Base-by-base conservation (phyloP, 2,797 vertebrate genomes). In the Spea hammondii region DNA sequence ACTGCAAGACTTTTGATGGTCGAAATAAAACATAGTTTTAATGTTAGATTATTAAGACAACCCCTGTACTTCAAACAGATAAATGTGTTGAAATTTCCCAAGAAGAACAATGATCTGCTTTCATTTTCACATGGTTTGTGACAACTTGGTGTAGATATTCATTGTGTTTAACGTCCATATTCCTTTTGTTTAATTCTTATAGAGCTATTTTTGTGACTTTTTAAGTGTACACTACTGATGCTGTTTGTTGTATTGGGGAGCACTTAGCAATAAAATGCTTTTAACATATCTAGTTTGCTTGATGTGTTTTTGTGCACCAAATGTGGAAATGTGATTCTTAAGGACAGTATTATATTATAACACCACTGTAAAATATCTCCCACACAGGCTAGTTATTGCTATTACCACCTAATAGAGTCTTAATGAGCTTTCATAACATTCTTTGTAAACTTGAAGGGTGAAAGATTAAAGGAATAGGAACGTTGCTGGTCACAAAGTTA, bases 151-250 rank as follows among this genome's bases (percentile, higher is more conserved):
- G 85, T 84, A 90, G 86, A 91, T 92, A 88, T 83, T 87, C 79
- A 67, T 88, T 87, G 84, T 86, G 83, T 85, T 90, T 48, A 51
- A 68, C 62, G 55, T 77, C 65, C 90, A 89, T 90, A 86, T 89
- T 87, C 72, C 92, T 73, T 70, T 67, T 85, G 69, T 88, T 86
- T 84, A 76, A 85, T 83, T 87, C 85, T 83, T 88, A 80, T 80
- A 78, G 79, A 85, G 83, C 84, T 86, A 60, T 73, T 80, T 84
- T 79, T 88, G 91, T 87, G 90, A 88, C 86, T 90, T 90, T 78
- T 84, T 59, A 90, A 88, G 93, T 94, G 94, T 95, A 92, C 92
- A 95, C 95, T 96, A 95, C 95, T 96, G 95, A 96, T 91, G 89
- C 93, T 93, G 91, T 94, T 94, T 93, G 92, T 94, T 95, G 93